Evolutionary conservation across 2,797 vertebrate species (phyloP).

Genomic region (Pampus argenteus): DNA sequence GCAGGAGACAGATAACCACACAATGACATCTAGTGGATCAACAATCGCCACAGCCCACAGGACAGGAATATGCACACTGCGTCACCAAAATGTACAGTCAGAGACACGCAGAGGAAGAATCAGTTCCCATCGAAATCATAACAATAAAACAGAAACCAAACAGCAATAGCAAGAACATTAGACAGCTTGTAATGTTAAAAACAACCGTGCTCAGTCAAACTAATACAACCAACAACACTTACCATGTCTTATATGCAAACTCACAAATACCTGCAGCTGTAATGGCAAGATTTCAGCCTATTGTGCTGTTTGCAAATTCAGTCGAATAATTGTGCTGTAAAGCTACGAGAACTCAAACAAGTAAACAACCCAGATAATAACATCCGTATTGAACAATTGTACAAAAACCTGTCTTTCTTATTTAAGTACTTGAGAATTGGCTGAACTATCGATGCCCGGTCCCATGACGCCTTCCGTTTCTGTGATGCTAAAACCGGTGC

Average conservation of each 20-base stretch:
- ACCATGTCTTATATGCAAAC: background rate
- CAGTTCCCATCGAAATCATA: background rate
- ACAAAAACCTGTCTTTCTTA: no score
- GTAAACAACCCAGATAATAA: no score
- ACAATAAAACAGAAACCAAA: background rate
- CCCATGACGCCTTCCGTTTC: background rate
- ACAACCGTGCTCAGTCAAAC: background rate
- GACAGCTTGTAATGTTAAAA: background rate
- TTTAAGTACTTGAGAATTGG: background rate
- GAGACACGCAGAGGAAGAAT: no score
- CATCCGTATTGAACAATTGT: no score
- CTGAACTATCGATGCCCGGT: background rate
- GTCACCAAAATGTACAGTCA: no score
- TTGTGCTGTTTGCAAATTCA: background rate
- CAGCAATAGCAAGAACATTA: background rate
- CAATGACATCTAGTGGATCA: background rate
- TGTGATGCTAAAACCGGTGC: slow-evolving; percentile 19
- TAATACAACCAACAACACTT: no score
- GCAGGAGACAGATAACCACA: background rate
- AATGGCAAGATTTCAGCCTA: background rate
- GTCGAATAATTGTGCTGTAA: no score
- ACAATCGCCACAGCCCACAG: background rate
- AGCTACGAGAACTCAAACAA: no score
- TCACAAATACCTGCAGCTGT: no score
- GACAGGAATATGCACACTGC: no score